Evolutionary conservation across 2,888 invertebrate species (phyloP).

Genomic region (Perdita meconis): DNA sequence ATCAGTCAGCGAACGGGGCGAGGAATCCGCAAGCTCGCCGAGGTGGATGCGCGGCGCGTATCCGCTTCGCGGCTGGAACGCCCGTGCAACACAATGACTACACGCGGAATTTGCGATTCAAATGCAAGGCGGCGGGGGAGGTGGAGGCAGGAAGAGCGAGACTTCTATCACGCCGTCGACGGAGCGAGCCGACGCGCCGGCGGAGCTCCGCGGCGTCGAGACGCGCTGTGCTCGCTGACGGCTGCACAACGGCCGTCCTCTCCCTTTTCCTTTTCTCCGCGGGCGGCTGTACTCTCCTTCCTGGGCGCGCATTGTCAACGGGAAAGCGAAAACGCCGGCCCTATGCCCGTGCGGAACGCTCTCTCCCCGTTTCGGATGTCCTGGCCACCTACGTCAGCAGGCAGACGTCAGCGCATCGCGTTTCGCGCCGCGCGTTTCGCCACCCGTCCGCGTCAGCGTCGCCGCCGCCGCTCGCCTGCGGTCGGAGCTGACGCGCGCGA

Average conservation of each 20-base stretch:
- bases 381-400: constrained; percentile 71
- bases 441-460: constrained; percentile 38
- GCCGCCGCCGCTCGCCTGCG: constrained; percentile 42
- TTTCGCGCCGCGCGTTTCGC: constrained; percentile 66
- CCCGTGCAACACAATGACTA: constrained; percentile 49
- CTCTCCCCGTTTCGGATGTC: constrained; percentile 36
- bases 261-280: constrained; percentile 28
- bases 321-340: constrained; percentile 36
- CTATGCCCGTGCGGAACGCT: constrained; percentile 49
- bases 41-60: constrained; percentile 44
- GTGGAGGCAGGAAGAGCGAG: constrained; percentile 40
- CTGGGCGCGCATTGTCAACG: constrained; percentile 27
- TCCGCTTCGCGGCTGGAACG: constrained; percentile 42
- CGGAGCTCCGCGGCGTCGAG: not conserved
- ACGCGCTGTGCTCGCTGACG: constrained; percentile 53
- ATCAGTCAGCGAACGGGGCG: constrained; percentile 12
- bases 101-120: constrained; percentile 70
- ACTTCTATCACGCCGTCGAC: constrained; percentile 55
- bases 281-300: constrained; percentile 2
- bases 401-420: constrained; percentile 71
- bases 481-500: constrained; percentile 43
- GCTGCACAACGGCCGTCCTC: constrained; percentile 43
- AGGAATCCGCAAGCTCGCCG: constrained; percentile 31
- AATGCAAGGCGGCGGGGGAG: no score
- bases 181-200: constrained; percentile 47